Percentiles rank a stretch among this genome's conserved stretches.
phyloP scores from a whole-genome alignment of 2,113 vertebrate genomes.

The Fulica atra region DNA sequence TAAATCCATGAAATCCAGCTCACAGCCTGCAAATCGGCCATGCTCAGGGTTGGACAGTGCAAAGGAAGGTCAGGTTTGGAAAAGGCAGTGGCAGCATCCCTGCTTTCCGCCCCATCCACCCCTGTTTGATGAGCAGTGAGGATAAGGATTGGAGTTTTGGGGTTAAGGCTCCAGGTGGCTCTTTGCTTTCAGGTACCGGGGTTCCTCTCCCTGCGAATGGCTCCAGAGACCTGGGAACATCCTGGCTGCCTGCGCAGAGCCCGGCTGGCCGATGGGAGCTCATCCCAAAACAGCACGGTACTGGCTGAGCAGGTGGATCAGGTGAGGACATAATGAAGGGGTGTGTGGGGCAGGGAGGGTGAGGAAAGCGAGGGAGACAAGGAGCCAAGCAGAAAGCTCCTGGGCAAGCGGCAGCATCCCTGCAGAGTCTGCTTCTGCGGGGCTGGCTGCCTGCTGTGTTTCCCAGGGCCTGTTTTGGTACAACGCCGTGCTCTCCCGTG shows the following conservation, averaged over 20 bases:
- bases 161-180: background rate
- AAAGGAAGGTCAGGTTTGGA: background rate
- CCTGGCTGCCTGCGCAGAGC: background rate
- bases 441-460: background rate
- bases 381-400: background rate
- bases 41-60: accelerated
- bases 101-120: background rate
- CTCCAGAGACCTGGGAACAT: background rate
- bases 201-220: background rate
- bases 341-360: too few species aligned
- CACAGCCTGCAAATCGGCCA: accelerated
- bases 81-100: background rate
- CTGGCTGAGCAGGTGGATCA: background rate
- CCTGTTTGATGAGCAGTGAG: accelerated
- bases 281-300: background rate
- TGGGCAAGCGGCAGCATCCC: accelerated
- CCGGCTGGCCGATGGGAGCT: background rate
- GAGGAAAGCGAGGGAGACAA: background rate
- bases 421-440: background rate
- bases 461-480: background rate
- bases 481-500: background rate
- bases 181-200: background rate
- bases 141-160: background rate
- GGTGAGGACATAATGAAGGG: accelerated
- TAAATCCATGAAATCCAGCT: background rate